Evolutionary conservation across 2,888 invertebrate species (phyloP).

Genomic region (Carabus problematicus): DNA sequence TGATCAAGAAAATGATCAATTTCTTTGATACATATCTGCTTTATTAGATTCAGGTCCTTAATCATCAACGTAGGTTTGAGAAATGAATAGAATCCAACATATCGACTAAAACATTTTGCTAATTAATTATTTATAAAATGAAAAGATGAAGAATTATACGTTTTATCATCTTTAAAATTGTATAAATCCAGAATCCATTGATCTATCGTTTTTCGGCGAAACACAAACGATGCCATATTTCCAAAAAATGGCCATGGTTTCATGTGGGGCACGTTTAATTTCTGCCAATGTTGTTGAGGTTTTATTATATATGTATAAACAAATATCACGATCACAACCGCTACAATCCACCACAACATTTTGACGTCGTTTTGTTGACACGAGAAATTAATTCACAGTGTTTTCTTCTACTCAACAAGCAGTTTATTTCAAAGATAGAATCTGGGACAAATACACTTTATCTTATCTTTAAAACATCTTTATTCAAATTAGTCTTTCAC

Average conservation of each 20-base stretch:
- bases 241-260: slow-evolving; percentile 28
- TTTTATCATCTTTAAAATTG: slow-evolving; percentile 1
- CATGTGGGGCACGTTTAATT: slow-evolving; percentile 20
- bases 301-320: slow-evolving; percentile 20
- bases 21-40: slow-evolving; percentile 48
- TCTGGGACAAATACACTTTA: too few relatives aligned
- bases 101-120: slow-evolving; percentile 36
- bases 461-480: too few relatives aligned
- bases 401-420: too few relatives aligned
- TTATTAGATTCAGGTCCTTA: slow-evolving; percentile 53
- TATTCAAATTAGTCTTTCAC: too few relatives aligned
- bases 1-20: slow-evolving; percentile 50
- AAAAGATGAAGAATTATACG: slow-evolving; percentile 3
- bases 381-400: too few relatives aligned
- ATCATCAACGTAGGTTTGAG: slow-evolving; percentile 49
- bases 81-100: slow-evolving; percentile 45
- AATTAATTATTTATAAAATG: neutral
- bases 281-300: slow-evolving; percentile 25
- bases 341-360: slow-evolving; percentile 15
- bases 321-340: slow-evolving; percentile 14
- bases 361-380: neutral
- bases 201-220: slow-evolving; percentile 4
- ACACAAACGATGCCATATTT: slow-evolving; percentile 10
- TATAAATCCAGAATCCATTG: slow-evolving; percentile 10
- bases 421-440: too few relatives aligned